Evolutionary conservation across 2,797 vertebrate species (phyloP), one percentile per base, ranked within the genome.

Genomic region (Lateolabrax maculatus): DNA sequence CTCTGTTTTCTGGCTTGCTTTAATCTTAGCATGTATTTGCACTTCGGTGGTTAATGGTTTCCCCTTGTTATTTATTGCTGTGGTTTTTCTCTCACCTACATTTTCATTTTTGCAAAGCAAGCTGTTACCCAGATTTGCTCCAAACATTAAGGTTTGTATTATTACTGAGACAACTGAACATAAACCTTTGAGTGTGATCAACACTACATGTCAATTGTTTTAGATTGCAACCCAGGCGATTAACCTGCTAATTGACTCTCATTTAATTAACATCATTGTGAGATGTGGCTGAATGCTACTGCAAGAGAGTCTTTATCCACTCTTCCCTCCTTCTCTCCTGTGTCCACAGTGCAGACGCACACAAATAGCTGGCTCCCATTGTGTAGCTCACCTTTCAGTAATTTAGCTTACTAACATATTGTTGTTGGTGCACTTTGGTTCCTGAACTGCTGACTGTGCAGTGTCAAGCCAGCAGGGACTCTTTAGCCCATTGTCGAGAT

Each of bases 401-500:
- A 86, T 86, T 88, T 77, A 76, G 60, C 56, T 62, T 41, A 9
- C 68, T 34, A 81, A 82, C 86, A 83, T 67, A 70, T 74, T 86
- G 84, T 88, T 85, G 79, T 76, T 83, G 61, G 60, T 69, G 75
- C 75, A 71, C 60, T 87, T 79, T 81, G 78, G 71, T 70, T 29
- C 70, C 53, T 31, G 37, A 64, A 63, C n/a, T 79, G 88, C 90
- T 88, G 87, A 91, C 62, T 74, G 49, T 64, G 86, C 84, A 48
- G 52, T 41, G 60, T 70, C 44, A 77, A 53, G 64, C 63, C 66
- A 16, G n/a, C 18, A 15, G 76, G 74, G 66, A 51, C 63, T 68
- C 39, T 73, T 74, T 23, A 71, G 58, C 23, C 62, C 23, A 53
- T 16, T 31, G 58, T 25, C 6, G 10, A 63, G 86, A 89, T 68